Conservation (phyloP, 1,140 invertebrate genomes). For the Spodoptera frugiperda region DNA sequence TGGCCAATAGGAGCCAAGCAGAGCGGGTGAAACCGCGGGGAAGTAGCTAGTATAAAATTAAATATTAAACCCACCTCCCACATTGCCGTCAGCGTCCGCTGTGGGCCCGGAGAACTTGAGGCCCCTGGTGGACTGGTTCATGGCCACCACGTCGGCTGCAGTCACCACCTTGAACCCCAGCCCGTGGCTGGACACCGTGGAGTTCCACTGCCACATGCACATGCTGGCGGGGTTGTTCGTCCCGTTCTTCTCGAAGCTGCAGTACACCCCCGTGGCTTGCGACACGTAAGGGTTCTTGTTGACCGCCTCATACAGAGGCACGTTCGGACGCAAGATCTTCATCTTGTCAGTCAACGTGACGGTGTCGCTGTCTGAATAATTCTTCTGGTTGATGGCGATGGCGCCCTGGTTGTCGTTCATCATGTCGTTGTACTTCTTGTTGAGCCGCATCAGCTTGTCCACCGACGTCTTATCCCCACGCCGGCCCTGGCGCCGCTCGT, state of each 20-base stretch:
- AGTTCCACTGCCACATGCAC: slow-evolving; percentile 84
- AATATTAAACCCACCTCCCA: slow-evolving; percentile 68
- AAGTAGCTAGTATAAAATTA: no score
- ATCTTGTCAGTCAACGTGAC: slow-evolving; percentile 69
- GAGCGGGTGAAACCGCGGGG: no score
- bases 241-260: slow-evolving; percentile 75
- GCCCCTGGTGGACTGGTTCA: slow-evolving; percentile 70
- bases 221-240: slow-evolving; percentile 57
- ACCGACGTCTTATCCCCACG: slow-evolving; percentile 67
- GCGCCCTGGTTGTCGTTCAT: slow-evolving; percentile 81
- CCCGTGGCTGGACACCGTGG: slow-evolving; percentile 69
- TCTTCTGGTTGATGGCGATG: slow-evolving; percentile 66
- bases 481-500: slow-evolving; percentile 58
- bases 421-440: slow-evolving; percentile 70
- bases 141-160: slow-evolving; percentile 64
- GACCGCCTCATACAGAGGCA: slow-evolving; percentile 65
- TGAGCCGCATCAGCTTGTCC: slow-evolving; percentile 69
- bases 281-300: slow-evolving; percentile 69
- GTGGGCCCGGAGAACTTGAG: slow-evolving; percentile 76
- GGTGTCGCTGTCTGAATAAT: slow-evolving; percentile 64
- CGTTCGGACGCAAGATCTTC: slow-evolving; percentile 60
- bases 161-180: slow-evolving; percentile 77
- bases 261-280: slow-evolving; percentile 80
- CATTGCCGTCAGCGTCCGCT: slow-evolving; percentile 78
- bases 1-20: no score